These are phyloP conservation scores for Pteronotus mesoamericanus DNA, from an alignment of 2,797 vertebrate genomes.

Conservation along the genomic window DNA sequence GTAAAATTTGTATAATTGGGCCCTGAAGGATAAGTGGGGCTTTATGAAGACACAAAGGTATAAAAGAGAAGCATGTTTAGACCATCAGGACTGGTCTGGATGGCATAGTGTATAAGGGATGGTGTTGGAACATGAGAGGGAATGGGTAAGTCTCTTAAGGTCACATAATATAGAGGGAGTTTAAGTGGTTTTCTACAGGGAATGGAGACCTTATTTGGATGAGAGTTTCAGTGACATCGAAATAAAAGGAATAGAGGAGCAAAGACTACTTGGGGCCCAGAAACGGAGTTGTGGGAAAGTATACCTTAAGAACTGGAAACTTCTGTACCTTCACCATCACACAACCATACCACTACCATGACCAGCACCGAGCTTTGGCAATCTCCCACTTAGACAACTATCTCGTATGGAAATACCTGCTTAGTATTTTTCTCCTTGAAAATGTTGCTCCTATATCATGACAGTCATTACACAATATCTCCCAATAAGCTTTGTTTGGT, in stretches of 20 bases:
- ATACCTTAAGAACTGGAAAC: not conserved
- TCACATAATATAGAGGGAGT: not conserved
- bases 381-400: not conserved
- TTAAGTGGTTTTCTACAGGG: not conserved
- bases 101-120: not conserved
- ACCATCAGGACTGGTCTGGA: not conserved
- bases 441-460: slow-evolving; percentile 63
- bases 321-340: not conserved
- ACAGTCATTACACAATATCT: slow-evolving; percentile 71
- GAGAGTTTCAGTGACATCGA: not conserved
- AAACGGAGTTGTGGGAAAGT: not conserved
- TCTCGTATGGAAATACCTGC: not conserved
- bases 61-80: not conserved
- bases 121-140: not conserved
- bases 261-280: not conserved
- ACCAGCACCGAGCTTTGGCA: not conserved
- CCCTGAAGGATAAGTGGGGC: not conserved
- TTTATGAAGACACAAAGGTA: not conserved
- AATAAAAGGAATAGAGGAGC: not conserved
- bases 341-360: not conserved
- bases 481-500: slow-evolving; percentile 78
- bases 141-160: not conserved
- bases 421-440: slow-evolving; percentile 31
- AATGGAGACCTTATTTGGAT: not conserved
- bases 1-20: not conserved